Conservation (phyloP, 2,888 invertebrate genomes). For the Yponomeuta sedellus region DNA sequence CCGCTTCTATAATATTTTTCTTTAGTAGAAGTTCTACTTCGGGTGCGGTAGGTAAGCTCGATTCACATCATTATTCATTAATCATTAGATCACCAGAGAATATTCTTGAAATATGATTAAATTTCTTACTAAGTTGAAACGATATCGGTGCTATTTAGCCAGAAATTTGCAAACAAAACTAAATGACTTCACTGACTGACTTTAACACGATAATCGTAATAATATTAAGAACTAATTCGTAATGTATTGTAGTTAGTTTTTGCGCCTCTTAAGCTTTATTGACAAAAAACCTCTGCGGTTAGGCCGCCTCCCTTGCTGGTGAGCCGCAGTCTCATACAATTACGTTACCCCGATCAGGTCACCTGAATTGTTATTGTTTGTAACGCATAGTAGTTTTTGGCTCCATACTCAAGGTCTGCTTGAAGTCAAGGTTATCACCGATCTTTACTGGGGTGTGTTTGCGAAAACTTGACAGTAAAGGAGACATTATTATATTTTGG, state of each 20-base stretch:
- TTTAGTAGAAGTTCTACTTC: no score
- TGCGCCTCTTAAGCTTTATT: slow-evolving; percentile 12
- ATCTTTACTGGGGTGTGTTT: background rate
- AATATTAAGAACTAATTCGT: background rate
- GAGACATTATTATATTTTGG: background rate
- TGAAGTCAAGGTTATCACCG: background rate
- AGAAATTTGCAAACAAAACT: no score
- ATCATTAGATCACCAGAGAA: no score
- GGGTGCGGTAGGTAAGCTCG: no score
- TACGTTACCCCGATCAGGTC: background rate
- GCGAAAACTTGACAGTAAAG: background rate
- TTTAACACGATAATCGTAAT: background rate
- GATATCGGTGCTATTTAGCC: no score
- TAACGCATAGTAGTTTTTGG: background rate
- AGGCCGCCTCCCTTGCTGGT: background rate
- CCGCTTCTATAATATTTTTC: no score
- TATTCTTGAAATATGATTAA: no score
- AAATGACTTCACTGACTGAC: background rate
- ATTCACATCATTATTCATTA: no score
- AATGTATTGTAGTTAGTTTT: slow-evolving; percentile 3
- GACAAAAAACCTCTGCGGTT: background rate
- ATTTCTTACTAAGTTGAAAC: no score
- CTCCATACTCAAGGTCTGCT: background rate
- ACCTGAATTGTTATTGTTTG: background rate
- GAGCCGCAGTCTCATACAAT: background rate